These are phyloP conservation scores for Morbakka virulenta DNA, from an alignment of 30 jellyfish, hydroid and myxozoan species.

Conservation along the genomic window DNA sequence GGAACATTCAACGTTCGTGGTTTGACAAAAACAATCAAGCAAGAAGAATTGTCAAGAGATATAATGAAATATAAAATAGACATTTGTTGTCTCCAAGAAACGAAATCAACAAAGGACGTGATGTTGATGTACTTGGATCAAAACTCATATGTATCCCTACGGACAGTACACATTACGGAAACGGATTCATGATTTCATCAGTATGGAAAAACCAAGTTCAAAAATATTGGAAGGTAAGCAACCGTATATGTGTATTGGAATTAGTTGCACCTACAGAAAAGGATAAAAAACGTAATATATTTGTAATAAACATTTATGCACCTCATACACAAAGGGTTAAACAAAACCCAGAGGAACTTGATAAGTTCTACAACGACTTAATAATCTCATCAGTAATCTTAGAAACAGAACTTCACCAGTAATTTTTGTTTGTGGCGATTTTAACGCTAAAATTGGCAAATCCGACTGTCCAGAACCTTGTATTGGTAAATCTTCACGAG, in stretches of 20 bases:
- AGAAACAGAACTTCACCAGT: constrained; percentile 10
- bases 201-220: not conserved
- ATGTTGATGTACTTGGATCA: not conserved
- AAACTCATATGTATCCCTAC: not conserved
- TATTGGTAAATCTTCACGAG: constrained; percentile 21
- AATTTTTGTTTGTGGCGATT: constrained; percentile 21
- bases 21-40: not conserved
- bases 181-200: constrained; percentile 3
- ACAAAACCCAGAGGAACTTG: constrained; percentile 1
- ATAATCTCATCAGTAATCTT: constrained; percentile 1
- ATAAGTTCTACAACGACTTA: not conserved
- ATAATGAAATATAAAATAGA: constrained; percentile 2
- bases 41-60: constrained; percentile 7
- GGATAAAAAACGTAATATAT: too few relatives aligned
- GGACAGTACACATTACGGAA: constrained; percentile 6
- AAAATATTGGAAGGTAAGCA: constrained; percentile 9
- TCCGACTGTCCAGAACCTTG: not conserved
- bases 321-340: too few relatives aligned
- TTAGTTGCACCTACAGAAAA: too few relatives aligned
- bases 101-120: not conserved
- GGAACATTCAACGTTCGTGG: constrained; percentile 13
- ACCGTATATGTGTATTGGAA: constrained; percentile 8
- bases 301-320: too few relatives aligned
- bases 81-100: not conserved
- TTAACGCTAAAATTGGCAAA: constrained; percentile 33